Evolutionary conservation across 2,888 invertebrate genomes (phyloP).

Genomic region (Troides helena): DNA sequence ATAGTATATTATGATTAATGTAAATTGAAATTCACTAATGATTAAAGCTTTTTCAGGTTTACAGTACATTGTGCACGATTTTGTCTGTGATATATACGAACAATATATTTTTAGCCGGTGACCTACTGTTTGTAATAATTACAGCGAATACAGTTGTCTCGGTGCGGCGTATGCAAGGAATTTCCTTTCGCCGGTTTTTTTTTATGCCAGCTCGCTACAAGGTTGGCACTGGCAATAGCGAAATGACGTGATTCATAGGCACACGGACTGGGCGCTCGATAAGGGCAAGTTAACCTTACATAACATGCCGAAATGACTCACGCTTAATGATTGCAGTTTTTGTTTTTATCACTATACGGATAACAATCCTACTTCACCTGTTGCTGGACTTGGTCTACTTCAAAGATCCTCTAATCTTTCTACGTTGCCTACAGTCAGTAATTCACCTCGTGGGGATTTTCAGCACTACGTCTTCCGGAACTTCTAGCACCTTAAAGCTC

Average conservation of each 20-base stretch:
- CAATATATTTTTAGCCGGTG: conserved; percentile 13
- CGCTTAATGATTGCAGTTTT: background rate
- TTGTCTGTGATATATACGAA: background rate
- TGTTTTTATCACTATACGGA: background rate
- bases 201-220: conserved; percentile 39
- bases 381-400: no score
- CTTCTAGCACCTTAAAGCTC: no score
- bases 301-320: conserved; percentile 25
- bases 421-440: no score
- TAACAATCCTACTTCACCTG: no score
- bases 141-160: conserved; percentile 18
- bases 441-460: no score
- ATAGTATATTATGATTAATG: no score
- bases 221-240: conserved; percentile 43
- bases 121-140: conserved; percentile 14
- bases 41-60: no score
- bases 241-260: conserved; percentile 47
- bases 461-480: no score
- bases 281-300: conserved; percentile 32
- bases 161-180: conserved; percentile 50
- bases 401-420: no score
- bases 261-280: conserved; percentile 29
- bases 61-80: background rate
- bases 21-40: no score
- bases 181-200: conserved; percentile 59